These are phyloP conservation scores for Alethe diademata DNA, from an alignment of 2,113 vertebrate genomes.

Conservation along the genomic window DNA sequence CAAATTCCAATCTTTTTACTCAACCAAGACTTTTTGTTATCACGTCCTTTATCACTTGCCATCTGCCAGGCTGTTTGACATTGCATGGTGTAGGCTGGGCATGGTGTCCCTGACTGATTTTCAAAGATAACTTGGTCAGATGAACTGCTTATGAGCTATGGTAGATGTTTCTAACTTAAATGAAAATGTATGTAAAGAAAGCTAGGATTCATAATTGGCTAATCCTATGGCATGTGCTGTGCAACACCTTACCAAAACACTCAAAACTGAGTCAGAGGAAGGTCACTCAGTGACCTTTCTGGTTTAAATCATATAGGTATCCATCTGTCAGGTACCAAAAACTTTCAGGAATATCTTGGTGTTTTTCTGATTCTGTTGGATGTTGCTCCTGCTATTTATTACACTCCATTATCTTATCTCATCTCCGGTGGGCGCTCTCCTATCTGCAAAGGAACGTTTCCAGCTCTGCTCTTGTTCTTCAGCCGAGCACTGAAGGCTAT, in stretches of 20 bases:
- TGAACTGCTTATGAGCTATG: background rate
- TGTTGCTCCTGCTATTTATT: background rate
- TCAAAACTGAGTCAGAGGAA: background rate
- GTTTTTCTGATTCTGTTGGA: background rate
- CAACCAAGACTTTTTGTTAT: background rate
- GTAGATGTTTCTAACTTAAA: background rate
- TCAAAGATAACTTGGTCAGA: background rate
- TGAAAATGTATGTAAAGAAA: background rate
- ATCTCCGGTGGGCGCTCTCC: background rate
- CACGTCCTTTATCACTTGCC: background rate
- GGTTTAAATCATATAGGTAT: background rate
- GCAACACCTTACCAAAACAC: background rate
- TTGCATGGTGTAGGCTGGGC: background rate
- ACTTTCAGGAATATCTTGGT: background rate
- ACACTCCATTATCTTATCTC: background rate
- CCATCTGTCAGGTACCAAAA: background rate
- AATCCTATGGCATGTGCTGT: background rate
- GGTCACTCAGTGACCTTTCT: background rate
- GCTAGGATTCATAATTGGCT: background rate
- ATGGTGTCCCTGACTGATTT: background rate
- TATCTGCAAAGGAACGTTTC: background rate
- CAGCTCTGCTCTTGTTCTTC: background rate
- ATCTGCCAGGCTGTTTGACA: background rate
- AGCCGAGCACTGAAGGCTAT: background rate
- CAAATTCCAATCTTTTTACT: constrained; percentile 19